phyloP scores from a whole-genome alignment of 1,140 invertebrate genomes.

The Leptoteleia sp. region DNA sequence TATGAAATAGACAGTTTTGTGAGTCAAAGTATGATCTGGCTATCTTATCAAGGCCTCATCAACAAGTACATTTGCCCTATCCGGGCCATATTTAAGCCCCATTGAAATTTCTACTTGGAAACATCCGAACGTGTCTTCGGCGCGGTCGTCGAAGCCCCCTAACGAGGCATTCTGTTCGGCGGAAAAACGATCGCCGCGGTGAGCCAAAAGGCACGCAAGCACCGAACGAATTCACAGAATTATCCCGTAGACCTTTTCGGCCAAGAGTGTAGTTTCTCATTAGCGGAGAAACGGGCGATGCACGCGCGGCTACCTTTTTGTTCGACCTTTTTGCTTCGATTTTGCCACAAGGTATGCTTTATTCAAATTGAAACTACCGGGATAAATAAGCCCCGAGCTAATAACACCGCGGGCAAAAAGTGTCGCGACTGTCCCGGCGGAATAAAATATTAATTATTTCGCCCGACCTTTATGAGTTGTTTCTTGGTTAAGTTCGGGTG shows the following conservation, averaged over 20 bases:
- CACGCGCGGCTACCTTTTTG: slow-evolving; percentile 24
- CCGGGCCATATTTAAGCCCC: too few species aligned
- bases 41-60: too few species aligned
- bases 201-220: slow-evolving; percentile 40
- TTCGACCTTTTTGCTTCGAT: slow-evolving; percentile 32
- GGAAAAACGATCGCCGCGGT: slow-evolving; percentile 45
- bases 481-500: neutral
- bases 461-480: neutral
- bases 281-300: slow-evolving; percentile 19
- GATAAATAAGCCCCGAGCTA: slow-evolving; percentile 20
- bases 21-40: too few species aligned
- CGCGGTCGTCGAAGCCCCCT: slow-evolving; percentile 7
- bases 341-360: slow-evolving; percentile 28
- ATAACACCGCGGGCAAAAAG: slow-evolving; percentile 13
- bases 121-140: too few species aligned
- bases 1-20: too few species aligned
- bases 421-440: neutral
- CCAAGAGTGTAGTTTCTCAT: slow-evolving; percentile 26
- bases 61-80: too few species aligned
- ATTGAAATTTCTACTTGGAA: too few species aligned
- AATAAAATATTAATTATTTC: slow-evolving; percentile 29
- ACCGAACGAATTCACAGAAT: slow-evolving; percentile 28
- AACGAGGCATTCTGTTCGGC: slow-evolving; percentile 53
- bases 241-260: slow-evolving; percentile 38
- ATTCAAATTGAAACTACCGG: slow-evolving; percentile 30